These are phyloP conservation scores for Metopia argyrocephala DNA, from an alignment of 2,888 invertebrate genomes.

Conservation along the genomic window DNA sequence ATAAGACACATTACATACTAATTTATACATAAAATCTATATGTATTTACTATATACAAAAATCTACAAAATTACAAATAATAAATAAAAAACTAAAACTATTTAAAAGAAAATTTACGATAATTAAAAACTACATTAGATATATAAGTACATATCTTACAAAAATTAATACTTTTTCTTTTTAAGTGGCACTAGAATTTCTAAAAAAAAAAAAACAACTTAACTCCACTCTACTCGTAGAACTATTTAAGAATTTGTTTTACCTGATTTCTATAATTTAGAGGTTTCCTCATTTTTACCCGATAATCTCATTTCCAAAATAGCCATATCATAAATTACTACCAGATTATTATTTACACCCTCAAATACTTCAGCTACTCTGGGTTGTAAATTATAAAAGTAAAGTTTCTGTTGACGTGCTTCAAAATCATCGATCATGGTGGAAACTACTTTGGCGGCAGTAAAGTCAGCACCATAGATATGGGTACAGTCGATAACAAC, in stretches of 20 bases:
- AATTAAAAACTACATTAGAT: neutral
- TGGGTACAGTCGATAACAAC: slow-evolving; percentile 93
- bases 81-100: neutral
- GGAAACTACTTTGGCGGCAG: slow-evolving; percentile 89
- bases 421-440: slow-evolving; percentile 87
- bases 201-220: neutral
- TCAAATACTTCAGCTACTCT: slow-evolving; percentile 90
- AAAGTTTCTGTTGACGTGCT: slow-evolving; percentile 85
- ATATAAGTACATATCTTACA: neutral
- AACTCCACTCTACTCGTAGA: too few species aligned
- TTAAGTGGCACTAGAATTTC: slow-evolving; percentile 14
- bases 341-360: slow-evolving; percentile 86
- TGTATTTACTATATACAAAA: too few species aligned
- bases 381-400: slow-evolving; percentile 90
- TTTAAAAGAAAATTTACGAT: neutral
- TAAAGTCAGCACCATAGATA: slow-evolving; percentile 93
- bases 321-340: slow-evolving; percentile 86
- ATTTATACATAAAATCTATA: too few species aligned
- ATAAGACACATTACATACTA: too few species aligned
- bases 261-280: slow-evolving; percentile 54
- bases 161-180: slow-evolving; percentile 13
- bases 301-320: slow-evolving; percentile 84
- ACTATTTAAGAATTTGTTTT: neutral
- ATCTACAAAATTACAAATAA: neutral
- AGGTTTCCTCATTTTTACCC: slow-evolving; percentile 67